Evolutionary conservation across 2,888 invertebrate genomes (phyloP), one percentile per base, ranked within the genome.

Genomic region (Unio pictorum): DNA sequence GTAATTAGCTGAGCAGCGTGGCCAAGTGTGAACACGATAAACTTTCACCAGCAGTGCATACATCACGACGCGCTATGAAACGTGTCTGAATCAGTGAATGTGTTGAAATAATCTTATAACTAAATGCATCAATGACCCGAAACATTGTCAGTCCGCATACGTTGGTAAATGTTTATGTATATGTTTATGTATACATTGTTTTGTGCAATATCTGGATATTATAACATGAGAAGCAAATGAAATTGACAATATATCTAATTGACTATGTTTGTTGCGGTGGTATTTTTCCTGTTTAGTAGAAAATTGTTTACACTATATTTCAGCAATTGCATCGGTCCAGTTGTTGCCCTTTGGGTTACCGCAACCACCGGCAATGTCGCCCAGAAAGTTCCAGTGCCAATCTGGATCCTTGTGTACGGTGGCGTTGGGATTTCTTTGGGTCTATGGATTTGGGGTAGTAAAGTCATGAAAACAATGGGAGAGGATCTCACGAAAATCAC

Each of bases 281-380:
- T 18, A 11, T 59, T 59, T 11, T 59, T 59, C 3, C 59, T 11
- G 11, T 20, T 65, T 58, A 17, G 3, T 30, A 20, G 18, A 26
- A 1, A 23, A 23, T 67, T 61, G n/a, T 59, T 26, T 26, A 1
- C 26, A 15, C 18, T 23, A 11, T 59, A 3, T 66, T 68, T 17
- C 90, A 97, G 98, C 91, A 99, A 99, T 91, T 98, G 99, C 4
- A 99, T 99, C 86, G 99, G 99, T 5, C 99, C 99, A 0, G 92
- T 99, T 67, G 96, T 99, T 75, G 97, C 96, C 0, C 91, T 99
- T 15, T 98, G 96, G 95, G 92, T 96, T 89, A 94, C 98, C 23
- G 81, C 81, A 3, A 81, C 74, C 4, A 81, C 81, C 11, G 84
- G 83, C 88, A 95, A 96, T 4, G 92, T 96, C 18, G 69, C 78